Evolutionary conservation across 2,113 vertebrate genomes (phyloP).

Genomic region (Trinectes maculatus): DNA sequence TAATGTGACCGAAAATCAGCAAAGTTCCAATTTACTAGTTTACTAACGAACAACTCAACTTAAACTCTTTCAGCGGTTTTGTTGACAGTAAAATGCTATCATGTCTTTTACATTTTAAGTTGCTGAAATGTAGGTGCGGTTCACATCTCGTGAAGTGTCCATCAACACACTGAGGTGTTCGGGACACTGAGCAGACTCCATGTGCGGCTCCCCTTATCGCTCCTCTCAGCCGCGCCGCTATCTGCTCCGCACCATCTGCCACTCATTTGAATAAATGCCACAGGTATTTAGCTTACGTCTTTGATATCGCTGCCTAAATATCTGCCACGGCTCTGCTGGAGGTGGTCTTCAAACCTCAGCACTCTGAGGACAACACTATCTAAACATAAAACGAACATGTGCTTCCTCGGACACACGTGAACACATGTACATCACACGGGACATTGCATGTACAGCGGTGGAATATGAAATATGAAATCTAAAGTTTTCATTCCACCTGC

Average conservation of each 20-base stretch:
- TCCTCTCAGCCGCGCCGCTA: conserved; percentile 37
- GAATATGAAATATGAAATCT: not conserved
- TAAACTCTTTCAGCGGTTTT: too few species aligned
- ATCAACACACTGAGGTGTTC: conserved; percentile 13
- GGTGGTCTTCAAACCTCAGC: conserved; percentile 28
- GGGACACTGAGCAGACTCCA: conserved; percentile 19
- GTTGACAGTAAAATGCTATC: not conserved
- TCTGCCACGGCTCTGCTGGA: conserved; percentile 46
- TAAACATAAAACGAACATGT: conserved; percentile 57
- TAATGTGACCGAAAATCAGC: too few species aligned
- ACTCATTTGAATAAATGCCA: conserved; percentile 64
- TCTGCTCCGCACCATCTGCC: conserved; percentile 50
- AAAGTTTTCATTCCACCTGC: not conserved
- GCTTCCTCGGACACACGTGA: conserved; percentile 6
- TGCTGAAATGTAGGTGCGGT: not conserved
- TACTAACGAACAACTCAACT: too few species aligned
- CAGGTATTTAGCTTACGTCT: conserved; percentile 47
- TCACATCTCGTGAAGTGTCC: conserved; percentile 26
- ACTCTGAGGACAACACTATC: conserved; percentile 40
- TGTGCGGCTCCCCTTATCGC: conserved; percentile 49
- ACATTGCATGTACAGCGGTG: not conserved
- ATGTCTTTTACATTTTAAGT: too few species aligned
- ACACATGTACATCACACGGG: not conserved
- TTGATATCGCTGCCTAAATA: conserved; percentile 40
- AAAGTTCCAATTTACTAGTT: too few species aligned